Conservation (phyloP, 2,113 vertebrate genomes). For the Boulengeromyrus knoepffleri region DNA sequence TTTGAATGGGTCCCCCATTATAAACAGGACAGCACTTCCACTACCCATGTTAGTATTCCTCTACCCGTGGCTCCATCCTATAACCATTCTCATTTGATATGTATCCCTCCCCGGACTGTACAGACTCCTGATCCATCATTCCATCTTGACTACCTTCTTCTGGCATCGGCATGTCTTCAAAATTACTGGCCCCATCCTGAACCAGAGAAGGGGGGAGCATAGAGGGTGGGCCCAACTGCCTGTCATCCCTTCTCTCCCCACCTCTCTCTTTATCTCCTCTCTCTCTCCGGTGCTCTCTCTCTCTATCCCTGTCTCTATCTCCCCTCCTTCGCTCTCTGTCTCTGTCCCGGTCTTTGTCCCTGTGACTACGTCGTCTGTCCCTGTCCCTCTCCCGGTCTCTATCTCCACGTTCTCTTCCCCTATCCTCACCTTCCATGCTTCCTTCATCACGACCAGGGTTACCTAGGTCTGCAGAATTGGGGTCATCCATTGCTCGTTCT, state of each 20-base stretch:
- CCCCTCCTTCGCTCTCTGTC: conserved; percentile 38
- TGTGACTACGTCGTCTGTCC: conserved; percentile 27
- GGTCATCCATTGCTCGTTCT: conserved; percentile 33
- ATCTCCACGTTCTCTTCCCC: conserved; percentile 52
- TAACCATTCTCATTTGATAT: conserved; percentile 84
- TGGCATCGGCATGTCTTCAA: conserved; percentile 52
- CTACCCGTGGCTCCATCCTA: conserved; percentile 69
- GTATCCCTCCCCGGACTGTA: conserved; percentile 70
- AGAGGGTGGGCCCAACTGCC: conserved; percentile 37
- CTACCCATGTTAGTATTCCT: conserved; percentile 59
- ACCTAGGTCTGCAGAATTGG: not conserved
- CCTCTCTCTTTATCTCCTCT: conserved; percentile 65
- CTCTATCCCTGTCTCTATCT: conserved; percentile 57
- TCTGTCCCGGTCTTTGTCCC: conserved; percentile 46
- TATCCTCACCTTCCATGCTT: conserved; percentile 51
- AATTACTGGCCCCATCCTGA: conserved; percentile 54
- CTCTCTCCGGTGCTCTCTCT: conserved; percentile 64
- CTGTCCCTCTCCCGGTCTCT: conserved; percentile 46
- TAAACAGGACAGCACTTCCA: not conserved
- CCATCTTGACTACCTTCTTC: conserved; percentile 75
- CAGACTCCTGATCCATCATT: conserved; percentile 72
- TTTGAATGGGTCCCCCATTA: not conserved
- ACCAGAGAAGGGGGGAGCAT: conserved; percentile 34
- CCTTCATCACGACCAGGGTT: conserved; percentile 42
- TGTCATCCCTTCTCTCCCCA: conserved; percentile 55